Evolutionary conservation across 2,113 vertebrate species (phyloP).

Genomic region (Prochilodus magdalenae): DNA sequence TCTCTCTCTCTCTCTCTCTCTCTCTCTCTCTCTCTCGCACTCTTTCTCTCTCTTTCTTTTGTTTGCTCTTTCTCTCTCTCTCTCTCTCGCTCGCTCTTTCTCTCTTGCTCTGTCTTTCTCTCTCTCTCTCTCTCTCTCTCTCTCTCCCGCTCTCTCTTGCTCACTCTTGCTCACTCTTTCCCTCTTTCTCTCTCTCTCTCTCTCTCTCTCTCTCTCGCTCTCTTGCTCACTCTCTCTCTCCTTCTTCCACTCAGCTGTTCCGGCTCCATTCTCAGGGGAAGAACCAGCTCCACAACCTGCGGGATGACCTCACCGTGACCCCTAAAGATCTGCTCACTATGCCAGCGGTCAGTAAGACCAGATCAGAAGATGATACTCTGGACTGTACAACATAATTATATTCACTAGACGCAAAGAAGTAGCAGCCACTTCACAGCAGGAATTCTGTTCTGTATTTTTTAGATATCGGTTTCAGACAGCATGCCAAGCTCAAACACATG

Average conservation of each 20-base stretch:
- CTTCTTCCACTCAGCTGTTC: slow-evolving; percentile 72
- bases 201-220: neutral
- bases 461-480: too few relatives aligned
- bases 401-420: too few relatives aligned
- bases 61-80: too few relatives aligned
- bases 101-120: too few relatives aligned
- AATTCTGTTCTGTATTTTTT: too few relatives aligned
- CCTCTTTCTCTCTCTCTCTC: too few relatives aligned
- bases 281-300: slow-evolving; percentile 72
- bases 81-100: neutral
- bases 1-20: neutral
- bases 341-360: slow-evolving; percentile 68
- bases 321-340: slow-evolving; percentile 71
- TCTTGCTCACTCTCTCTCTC: too few relatives aligned
- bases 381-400: too few relatives aligned
- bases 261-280: slow-evolving; percentile 65
- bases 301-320: slow-evolving; percentile 66
- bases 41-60: too few relatives aligned
- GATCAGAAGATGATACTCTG: neutral
- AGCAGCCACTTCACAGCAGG: too few relatives aligned
- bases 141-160: neutral
- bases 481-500: too few relatives aligned
- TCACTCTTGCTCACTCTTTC: too few relatives aligned
- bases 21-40: neutral
- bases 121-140: neutral